Evolutionary conservation across 2,797 vertebrate genomes (phyloP), one percentile per base, ranked within the genome.

Genomic region (Momotus momota): DNA sequence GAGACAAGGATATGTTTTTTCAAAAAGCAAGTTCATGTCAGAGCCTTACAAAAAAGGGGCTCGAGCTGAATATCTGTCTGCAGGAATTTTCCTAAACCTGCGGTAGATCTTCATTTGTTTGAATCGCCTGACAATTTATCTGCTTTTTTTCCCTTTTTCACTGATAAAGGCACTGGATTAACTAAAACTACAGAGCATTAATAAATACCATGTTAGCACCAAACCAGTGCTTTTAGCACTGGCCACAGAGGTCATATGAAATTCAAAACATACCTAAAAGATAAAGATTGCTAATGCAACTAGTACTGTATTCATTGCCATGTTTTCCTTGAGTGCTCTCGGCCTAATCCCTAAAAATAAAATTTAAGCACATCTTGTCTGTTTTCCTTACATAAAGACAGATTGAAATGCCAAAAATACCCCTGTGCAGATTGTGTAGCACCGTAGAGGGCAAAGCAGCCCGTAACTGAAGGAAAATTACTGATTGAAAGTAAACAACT

Each of bases 401-500:
- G 90, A 94, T 38, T 95, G 95, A 97, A 97, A 97, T 96, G 96
- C 97, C 97, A 97, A 97, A 98, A 97, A 98, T 96, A 97, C 91
- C 92, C 93, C 95, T 80, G 55, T 82, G 95, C 48, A 88, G 96
- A 96, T 97, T 88, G 93, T 80, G 54, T 98, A 98, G 98, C 98
- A 98, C 98, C 98, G 92, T 96, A 92, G 96, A 97, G 94, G 94
- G 91, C 96, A 97, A 94, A 96, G 96, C 95, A 97, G 96, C 97
- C 97, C 96, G 1, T 58, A 96, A 98, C 94, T 92, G 82, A 97
- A 97, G 93, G 97, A 93, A 97, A 97, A 97, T 97, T 97, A 97
- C 95, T 97, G 97, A 94, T 81, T 96, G 95, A 85, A 98, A 97
- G 97, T 98, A 98, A 98, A 98, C 98, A 97, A 97, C 84, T 97